These are phyloP conservation scores for Calliopum simillimum DNA, from an alignment of 2,888 invertebrate genomes.

Conservation along the genomic window DNA sequence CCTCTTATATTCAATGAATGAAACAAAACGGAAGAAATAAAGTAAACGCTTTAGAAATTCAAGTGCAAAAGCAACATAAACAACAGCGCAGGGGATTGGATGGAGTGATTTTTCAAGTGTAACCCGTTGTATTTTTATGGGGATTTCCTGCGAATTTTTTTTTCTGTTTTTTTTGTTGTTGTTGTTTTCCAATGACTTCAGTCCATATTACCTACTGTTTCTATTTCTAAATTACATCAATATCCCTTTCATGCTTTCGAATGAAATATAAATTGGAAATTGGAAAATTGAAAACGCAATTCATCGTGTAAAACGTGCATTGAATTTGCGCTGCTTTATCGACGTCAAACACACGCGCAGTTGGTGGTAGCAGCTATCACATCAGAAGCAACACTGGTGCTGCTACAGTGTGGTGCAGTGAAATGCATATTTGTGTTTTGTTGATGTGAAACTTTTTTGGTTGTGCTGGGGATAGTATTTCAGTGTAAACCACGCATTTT, in stretches of 20 bases:
- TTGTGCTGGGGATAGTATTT: too few relatives aligned
- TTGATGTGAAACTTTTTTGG: neutral
- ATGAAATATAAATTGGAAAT: constrained; percentile 26
- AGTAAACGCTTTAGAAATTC: neutral
- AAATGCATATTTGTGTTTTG: neutral
- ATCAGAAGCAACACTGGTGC: neutral
- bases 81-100: too few relatives aligned
- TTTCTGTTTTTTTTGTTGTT: too few relatives aligned
- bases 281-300: constrained; percentile 27
- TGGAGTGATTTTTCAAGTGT: neutral
- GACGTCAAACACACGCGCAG: neutral
- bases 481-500: too few relatives aligned
- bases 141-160: neutral
- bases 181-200: too few relatives aligned
- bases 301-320: constrained; percentile 24
- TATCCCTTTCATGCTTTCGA: constrained; percentile 12
- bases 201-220: neutral
- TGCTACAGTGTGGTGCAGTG: neutral
- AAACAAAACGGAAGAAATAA: neutral
- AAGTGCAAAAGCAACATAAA: constrained; percentile 2
- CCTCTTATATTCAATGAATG: too few relatives aligned
- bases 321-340: constrained; percentile 20
- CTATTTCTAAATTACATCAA: constrained; percentile 3
- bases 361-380: neutral
- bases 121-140: neutral